Percentiles rank a stretch among this genome's conserved stretches.
phyloP scores from a whole-genome alignment of 2,888 invertebrate genomes.

The Xanthia togata region DNA sequence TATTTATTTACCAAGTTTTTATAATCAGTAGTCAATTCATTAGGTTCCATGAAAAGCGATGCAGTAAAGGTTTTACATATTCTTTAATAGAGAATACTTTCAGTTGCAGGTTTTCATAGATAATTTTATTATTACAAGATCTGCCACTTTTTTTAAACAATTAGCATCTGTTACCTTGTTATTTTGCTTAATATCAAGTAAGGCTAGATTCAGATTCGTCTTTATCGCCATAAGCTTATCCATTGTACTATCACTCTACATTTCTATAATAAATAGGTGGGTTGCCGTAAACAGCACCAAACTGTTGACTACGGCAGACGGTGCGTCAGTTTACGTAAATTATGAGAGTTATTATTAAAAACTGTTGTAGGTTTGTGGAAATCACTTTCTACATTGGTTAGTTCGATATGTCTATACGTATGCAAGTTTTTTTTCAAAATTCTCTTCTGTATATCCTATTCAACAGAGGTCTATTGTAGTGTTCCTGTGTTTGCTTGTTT shows the following conservation, averaged over 20 bases:
- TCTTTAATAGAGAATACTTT: not conserved
- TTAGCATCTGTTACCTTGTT: not conserved
- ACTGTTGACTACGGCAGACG: constrained; percentile 30
- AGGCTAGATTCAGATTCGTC: too few relatives aligned
- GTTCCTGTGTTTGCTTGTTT: too few relatives aligned
- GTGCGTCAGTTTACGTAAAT: constrained; percentile 55
- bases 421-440: too few relatives aligned
- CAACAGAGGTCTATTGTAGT: too few relatives aligned
- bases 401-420: too few relatives aligned
- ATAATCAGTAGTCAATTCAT: not conserved
- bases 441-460: too few relatives aligned
- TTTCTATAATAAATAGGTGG: constrained; percentile 66
- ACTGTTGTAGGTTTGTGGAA: constrained; percentile 1
- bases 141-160: too few relatives aligned
- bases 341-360: constrained; percentile 37
- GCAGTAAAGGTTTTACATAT: too few relatives aligned
- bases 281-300: constrained; percentile 61
- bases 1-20: not conserved
- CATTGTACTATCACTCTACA: constrained; percentile 32
- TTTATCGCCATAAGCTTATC: constrained; percentile 25
- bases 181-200: too few relatives aligned
- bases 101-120: too few relatives aligned
- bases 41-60: not conserved
- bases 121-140: not conserved
- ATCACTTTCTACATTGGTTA: constrained; percentile 11